A percentile compares a stretch with the other conserved stretches of the same genome.
Evolutionary conservation across 2,113 vertebrate genomes (phyloP).

Genomic region (Corythoichthys intestinalis): DNA sequence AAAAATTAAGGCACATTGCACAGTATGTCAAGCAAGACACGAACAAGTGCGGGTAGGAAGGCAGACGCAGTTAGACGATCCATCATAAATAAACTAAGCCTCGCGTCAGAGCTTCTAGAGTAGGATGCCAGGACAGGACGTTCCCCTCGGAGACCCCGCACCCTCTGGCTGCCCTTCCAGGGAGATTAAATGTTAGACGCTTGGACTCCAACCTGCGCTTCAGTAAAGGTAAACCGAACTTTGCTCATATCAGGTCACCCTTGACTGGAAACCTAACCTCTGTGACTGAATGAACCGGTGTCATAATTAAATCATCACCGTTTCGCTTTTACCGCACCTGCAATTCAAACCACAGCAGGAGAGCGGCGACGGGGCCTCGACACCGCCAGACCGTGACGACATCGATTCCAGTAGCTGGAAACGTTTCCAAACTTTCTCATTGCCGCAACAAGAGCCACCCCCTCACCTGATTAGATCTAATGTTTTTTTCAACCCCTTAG

Average conservation of each 20-base stretch:
- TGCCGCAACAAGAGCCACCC: slow-evolving; percentile 38
- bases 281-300: slow-evolving; percentile 79
- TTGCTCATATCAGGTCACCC: slow-evolving; percentile 52
- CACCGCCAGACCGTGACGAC: slow-evolving; percentile 39
- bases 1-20: slow-evolving; percentile 74
- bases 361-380: slow-evolving; percentile 49
- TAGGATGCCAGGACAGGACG: slow-evolving; percentile 22
- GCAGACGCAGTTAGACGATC: slow-evolving; percentile 61
- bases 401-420: slow-evolving; percentile 35
- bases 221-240: slow-evolving; percentile 76
- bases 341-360: slow-evolving; percentile 78
- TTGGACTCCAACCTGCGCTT: slow-evolving; percentile 55
- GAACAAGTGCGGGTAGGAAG: slow-evolving; percentile 68
- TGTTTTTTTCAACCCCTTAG: slow-evolving; percentile 47
- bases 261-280: slow-evolving; percentile 80
- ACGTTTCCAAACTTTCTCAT: slow-evolving; percentile 38
- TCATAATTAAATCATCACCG: slow-evolving; percentile 97
- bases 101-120: slow-evolving; percentile 37
- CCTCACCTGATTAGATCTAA: slow-evolving; percentile 61
- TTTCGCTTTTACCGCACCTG: slow-evolving; percentile 75
- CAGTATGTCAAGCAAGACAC: slow-evolving; percentile 75
- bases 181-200: slow-evolving; percentile 82
- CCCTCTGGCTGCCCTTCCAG: slow-evolving; percentile 70
- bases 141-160: slow-evolving; percentile 50
- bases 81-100: slow-evolving; percentile 75